These are phyloP conservation scores for Epizoanthus scotinus DNA, from an alignment of 92 coral and sea anemone species.

Conservation along the genomic window DNA sequence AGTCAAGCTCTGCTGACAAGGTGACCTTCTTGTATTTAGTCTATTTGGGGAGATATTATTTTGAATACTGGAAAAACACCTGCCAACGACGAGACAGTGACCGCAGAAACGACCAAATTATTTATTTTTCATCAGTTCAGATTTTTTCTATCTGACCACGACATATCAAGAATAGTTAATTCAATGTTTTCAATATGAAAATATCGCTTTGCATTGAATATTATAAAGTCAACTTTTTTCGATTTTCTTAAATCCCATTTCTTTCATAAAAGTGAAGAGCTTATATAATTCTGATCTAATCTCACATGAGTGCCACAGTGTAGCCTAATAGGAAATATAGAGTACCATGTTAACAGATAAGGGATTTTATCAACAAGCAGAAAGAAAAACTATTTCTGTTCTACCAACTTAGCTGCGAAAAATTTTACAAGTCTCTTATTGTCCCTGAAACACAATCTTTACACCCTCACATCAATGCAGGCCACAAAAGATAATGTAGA, in stretches of 20 bases:
- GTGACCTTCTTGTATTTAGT: background rate
- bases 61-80: slow-evolving; percentile 26
- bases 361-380: background rate
- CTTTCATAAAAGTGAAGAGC: background rate
- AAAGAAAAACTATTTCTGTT: background rate
- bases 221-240: background rate
- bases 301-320: background rate
- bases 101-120: slow-evolving; percentile 6
- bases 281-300: slow-evolving; percentile 30
- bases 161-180: background rate
- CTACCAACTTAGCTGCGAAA: background rate
- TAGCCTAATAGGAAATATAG: background rate
- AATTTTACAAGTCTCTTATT: too few species aligned
- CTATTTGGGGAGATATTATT: slow-evolving; percentile 10
- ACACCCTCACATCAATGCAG: too few species aligned
- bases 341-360: slow-evolving; percentile 14
- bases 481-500: too few species aligned
- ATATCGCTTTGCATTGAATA: background rate
- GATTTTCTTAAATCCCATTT: background rate
- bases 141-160: background rate
- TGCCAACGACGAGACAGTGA: slow-evolving; percentile 7
- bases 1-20: background rate
- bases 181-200: background rate
- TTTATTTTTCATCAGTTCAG: slow-evolving; percentile 2
- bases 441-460: too few species aligned